A percentile compares a stretch with the other conserved stretches of the same genome.
Evolutionary conservation across 2,888 invertebrate species (phyloP).

Genomic region (Cheilosia impressa): DNA sequence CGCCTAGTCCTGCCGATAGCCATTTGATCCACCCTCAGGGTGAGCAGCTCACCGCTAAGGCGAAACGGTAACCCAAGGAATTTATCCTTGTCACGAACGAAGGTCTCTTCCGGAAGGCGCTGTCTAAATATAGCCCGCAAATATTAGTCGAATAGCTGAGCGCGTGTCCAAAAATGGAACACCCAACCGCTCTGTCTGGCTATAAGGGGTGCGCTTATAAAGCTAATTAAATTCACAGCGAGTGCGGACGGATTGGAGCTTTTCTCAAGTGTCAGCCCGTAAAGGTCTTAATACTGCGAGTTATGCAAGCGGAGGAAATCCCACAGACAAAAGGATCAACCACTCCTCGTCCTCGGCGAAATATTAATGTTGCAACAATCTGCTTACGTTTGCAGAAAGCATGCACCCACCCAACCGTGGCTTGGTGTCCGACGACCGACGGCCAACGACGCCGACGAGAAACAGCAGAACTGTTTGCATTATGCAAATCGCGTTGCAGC

Average conservation of each 20-base stretch:
- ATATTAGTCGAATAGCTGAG: conserved; percentile 57
- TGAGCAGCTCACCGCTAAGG: conserved; percentile 11
- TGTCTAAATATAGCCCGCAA: conserved; percentile 61
- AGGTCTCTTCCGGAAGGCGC: conserved; percentile 65
- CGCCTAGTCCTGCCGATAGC: conserved; percentile 11
- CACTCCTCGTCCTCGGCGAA: conserved; percentile 9
- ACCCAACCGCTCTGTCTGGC: conserved; percentile 37
- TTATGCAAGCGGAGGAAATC: conserved; percentile 44
- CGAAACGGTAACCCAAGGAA: conserved; percentile 49
- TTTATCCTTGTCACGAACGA: conserved; percentile 73
- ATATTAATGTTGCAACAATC: conserved; percentile 19
- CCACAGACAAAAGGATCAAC: conserved; percentile 49
- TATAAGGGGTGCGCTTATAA: background rate
- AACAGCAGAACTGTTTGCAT: conserved; percentile 36
- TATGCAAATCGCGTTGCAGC: conserved; percentile 68
- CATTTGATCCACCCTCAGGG: conserved; percentile 1
- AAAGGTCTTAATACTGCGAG: conserved; percentile 36
- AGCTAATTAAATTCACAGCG: conserved; percentile 56
- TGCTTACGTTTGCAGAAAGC: conserved; percentile 35
- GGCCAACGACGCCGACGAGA: background rate
- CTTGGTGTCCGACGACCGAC: background rate
- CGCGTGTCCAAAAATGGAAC: conserved; percentile 65
- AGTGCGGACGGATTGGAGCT: conserved; percentile 16
- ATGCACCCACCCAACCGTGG: background rate
- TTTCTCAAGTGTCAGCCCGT: conserved; percentile 26